Evolutionary conservation across 2,113 vertebrate species (phyloP), one percentile per base, ranked within the genome.

Genomic region (Leucoraja erinaceus): DNA sequence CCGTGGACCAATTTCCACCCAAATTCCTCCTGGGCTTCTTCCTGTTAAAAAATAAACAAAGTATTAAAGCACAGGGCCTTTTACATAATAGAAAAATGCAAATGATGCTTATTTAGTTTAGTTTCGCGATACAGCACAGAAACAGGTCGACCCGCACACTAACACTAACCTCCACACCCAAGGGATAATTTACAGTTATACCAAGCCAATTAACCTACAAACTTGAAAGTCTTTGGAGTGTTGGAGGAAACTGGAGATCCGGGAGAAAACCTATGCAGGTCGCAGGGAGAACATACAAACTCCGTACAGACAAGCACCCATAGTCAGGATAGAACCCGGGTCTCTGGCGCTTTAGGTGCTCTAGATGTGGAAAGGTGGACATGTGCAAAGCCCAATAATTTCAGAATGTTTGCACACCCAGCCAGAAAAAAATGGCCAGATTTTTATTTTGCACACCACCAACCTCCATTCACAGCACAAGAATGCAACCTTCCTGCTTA

Each of bases 11-110:
- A 95, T 94, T 96, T 97, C 97, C 97, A 97, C 94, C 99, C 95
- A 97, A 99, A 99, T 96, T 99, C 98, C 96, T 99, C 96, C 94
- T 98, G 98, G 94, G 97, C 98, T 96, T 97, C 97, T 95, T 98
- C 95, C 96, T 99, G 96, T 95, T 97, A 97, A 96, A 95, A 93
- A 94, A 96, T 33, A 90, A 93, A 54, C 91, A 74, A 93, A 68
- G 54, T 0, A 90, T 0, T 70, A 11, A 38, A 54, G 10, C 54
- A 10, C 4, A 10, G 70, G 20, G 31, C 33, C 16, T 0, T 20
- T 38, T 18, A 90, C 7, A 6, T 20, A 81, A 79, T 12, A 79
- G 14, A 47, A 70, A 1, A 72, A 74, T 88, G 12, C 56, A 86
- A n/a, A 59, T 83, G 28, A 59, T 59, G 28, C 56, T 61, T 12